Percentiles rank a stretch among this genome's conserved stretches.
These are phyloP conservation scores for Rhadina sibilatrix DNA, from an alignment of 2,113 vertebrate species.

Conservation along the genomic window DNA sequence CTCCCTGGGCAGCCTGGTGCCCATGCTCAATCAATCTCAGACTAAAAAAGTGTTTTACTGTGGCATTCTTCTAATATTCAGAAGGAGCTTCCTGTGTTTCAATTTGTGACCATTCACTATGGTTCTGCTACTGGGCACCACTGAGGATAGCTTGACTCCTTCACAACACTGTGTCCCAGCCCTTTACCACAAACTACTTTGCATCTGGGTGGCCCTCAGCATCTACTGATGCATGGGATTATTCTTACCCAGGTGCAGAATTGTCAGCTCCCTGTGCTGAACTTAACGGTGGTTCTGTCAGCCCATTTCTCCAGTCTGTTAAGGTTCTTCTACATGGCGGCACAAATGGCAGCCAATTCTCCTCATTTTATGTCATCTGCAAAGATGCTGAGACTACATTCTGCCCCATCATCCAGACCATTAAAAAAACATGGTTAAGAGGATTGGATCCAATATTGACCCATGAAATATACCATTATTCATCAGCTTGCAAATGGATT, in stretches of 20 bases:
- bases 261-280: background rate
- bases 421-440: background rate
- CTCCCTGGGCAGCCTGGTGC: no score
- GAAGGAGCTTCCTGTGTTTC: background rate
- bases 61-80: fast-evolving
- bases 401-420: background rate
- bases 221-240: no score
- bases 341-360: background rate
- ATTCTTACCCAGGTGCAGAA: background rate
- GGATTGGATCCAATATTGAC: background rate
- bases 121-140: background rate
- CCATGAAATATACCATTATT: background rate
- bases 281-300: background rate
- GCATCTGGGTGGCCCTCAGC: background rate
- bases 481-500: background rate
- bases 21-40: no score
- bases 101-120: background rate
- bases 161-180: fast-evolving
- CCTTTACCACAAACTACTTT: background rate
- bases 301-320: background rate
- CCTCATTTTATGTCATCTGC: background rate
- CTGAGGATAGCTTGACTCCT: background rate
- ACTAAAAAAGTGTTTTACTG: no score
- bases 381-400: background rate
- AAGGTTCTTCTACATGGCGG: background rate